These are phyloP conservation scores for Tinea trinotella DNA, from an alignment of 2,888 invertebrate species.

Conservation along the genomic window DNA sequence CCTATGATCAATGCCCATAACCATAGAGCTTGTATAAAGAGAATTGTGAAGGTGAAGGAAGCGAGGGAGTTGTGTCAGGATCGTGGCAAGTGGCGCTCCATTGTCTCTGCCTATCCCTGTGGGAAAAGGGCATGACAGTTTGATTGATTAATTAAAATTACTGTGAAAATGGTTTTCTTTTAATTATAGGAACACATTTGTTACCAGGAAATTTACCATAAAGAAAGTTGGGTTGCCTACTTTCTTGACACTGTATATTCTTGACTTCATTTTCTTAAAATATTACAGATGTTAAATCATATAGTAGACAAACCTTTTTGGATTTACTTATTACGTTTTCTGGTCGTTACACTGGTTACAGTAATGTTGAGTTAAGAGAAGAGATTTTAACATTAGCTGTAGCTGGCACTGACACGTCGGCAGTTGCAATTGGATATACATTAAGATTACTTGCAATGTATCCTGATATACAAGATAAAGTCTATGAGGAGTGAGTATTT, in stretches of 20 bases:
- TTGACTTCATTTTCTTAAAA: background rate
- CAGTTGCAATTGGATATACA: constrained; percentile 52
- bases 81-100: too few relatives aligned
- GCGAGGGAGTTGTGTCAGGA: too few relatives aligned
- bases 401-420: constrained; percentile 70
- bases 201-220: too few relatives aligned
- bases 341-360: constrained; percentile 60
- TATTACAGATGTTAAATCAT: constrained; percentile 38
- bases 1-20: too few relatives aligned
- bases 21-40: too few relatives aligned
- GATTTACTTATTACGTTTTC: constrained; percentile 67
- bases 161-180: too few relatives aligned
- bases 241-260: background rate
- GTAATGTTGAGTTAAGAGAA: constrained; percentile 66
- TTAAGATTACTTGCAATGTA: constrained; percentile 55
- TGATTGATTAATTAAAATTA: too few relatives aligned
- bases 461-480: constrained; percentile 58
- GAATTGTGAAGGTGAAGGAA: too few relatives aligned
- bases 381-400: constrained; percentile 71
- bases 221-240: too few relatives aligned
- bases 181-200: too few relatives aligned
- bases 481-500: constrained; percentile 53
- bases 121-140: too few relatives aligned
- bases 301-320: constrained; percentile 63
- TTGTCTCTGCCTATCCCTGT: too few relatives aligned